phyloP scores from a whole-genome alignment of 2,888 invertebrate species.

The Ectropis crepuscularia region DNA sequence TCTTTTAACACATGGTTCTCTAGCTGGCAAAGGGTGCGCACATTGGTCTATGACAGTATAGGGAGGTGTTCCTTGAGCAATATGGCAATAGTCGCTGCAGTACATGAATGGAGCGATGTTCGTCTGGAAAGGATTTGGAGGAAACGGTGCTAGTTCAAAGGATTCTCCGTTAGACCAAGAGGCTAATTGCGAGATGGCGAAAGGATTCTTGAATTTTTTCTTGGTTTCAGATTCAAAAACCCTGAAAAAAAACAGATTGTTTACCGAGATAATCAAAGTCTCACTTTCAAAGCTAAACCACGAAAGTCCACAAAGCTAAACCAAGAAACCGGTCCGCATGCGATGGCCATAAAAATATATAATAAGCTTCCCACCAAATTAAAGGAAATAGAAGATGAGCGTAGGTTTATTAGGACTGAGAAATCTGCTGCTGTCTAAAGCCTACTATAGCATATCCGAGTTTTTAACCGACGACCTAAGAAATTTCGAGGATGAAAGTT shows the following conservation, averaged over 20 bases:
- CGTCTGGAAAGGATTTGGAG: slow-evolving; percentile 76
- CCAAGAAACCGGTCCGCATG: no score
- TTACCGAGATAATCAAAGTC: not conserved
- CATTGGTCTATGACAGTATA: slow-evolving; percentile 70
- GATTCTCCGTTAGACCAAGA: slow-evolving; percentile 70
- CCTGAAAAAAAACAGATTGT: slow-evolving; percentile 50
- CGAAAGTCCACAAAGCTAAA: no score
- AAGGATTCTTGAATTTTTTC: slow-evolving; percentile 69
- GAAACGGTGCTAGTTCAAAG: slow-evolving; percentile 70
- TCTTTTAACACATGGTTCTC: slow-evolving; percentile 55
- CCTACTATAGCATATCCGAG: no score
- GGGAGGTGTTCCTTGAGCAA: slow-evolving; percentile 70
- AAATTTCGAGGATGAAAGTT: no score
- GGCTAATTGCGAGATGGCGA: slow-evolving; percentile 59
- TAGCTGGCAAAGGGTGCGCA: slow-evolving; percentile 53
- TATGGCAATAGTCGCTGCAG: slow-evolving; percentile 78
- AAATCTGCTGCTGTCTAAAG: no score
- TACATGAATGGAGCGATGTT: slow-evolving; percentile 80
- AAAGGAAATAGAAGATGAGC: no score
- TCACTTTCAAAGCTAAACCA: no score
- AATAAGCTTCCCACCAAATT: no score
- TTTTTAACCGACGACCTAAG: no score
- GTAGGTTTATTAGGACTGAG: no score
- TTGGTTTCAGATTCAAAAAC: slow-evolving; percentile 73
- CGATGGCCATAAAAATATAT: no score